Evolutionary conservation across 2,797 vertebrate species (phyloP).

Genomic region (Simalia tracyae): DNA sequence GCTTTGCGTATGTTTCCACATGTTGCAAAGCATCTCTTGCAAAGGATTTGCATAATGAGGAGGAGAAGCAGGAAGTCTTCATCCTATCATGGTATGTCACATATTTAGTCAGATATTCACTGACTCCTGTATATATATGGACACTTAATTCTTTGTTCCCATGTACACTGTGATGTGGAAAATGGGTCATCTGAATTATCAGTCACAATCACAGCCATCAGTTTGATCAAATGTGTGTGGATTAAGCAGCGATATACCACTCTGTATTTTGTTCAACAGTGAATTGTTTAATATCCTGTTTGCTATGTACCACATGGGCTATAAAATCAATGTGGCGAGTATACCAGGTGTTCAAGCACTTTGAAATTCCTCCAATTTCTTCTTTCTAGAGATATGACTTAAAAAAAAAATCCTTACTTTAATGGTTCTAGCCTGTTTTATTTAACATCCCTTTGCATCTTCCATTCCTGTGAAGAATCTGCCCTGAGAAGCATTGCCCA

Average conservation of each 20-base stretch:
- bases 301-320: neutral
- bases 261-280: neutral
- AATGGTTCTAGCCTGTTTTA: constrained; percentile 41
- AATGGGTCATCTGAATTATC: neutral
- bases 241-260: neutral
- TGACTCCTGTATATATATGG: neutral
- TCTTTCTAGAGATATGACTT: neutral
- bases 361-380: neutral
- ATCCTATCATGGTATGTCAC: neutral
- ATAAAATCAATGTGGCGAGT: neutral
- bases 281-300: neutral
- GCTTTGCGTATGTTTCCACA: neutral
- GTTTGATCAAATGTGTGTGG: neutral
- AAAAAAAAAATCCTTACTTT: neutral
- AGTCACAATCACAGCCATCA: neutral
- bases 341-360: neutral
- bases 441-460: neutral
- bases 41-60: neutral
- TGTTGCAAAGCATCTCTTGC: neutral
- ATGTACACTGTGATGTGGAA: neutral
- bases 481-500: neutral
- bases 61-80: neutral
- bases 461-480: constrained; percentile 30
- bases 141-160: neutral
- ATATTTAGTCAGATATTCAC: neutral